These are phyloP conservation scores for Triplophysa yarkandensis DNA, from an alignment of 2,797 vertebrate species.

Conservation along the genomic window DNA sequence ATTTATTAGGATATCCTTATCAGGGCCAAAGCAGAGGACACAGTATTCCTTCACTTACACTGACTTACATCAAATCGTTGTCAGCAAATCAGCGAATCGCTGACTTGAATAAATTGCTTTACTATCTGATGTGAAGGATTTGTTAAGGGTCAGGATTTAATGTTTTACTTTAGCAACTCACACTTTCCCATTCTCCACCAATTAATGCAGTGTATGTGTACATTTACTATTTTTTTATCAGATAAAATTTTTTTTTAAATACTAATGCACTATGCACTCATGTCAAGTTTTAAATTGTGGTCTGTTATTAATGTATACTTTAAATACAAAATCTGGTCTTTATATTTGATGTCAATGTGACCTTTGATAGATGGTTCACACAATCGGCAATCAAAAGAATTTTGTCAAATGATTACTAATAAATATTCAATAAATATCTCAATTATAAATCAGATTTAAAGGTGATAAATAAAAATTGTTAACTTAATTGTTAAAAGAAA, in stretches of 20 bases:
- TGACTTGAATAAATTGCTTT: conserved; percentile 33
- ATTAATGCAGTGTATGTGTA: background rate
- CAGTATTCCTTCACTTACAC: conserved; percentile 24
- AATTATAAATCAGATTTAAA: conserved; percentile 21
- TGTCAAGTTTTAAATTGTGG: background rate
- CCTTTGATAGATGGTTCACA: background rate
- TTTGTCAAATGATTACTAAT: conserved; percentile 18
- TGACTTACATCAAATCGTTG: background rate
- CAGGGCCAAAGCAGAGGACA: conserved; percentile 13
- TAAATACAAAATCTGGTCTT: conserved; percentile 5
- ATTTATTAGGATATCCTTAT: conserved; percentile 40
- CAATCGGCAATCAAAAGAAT: conserved; percentile 17
- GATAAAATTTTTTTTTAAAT: background rate
- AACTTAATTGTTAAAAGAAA: too few relatives aligned
- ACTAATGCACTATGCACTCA: background rate
- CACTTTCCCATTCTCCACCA: background rate
- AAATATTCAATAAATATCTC: conserved; percentile 15
- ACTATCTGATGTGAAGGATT: conserved; percentile 27
- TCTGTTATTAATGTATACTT: background rate
- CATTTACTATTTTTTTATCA: background rate
- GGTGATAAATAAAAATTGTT: too few relatives aligned
- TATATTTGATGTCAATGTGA: background rate
- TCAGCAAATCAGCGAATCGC: too few relatives aligned
- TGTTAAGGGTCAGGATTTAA: conserved; percentile 6
- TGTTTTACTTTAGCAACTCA: background rate